Evolutionary conservation across 2,888 invertebrate genomes (phyloP).

Genomic region (Penaeus monodon): DNA sequence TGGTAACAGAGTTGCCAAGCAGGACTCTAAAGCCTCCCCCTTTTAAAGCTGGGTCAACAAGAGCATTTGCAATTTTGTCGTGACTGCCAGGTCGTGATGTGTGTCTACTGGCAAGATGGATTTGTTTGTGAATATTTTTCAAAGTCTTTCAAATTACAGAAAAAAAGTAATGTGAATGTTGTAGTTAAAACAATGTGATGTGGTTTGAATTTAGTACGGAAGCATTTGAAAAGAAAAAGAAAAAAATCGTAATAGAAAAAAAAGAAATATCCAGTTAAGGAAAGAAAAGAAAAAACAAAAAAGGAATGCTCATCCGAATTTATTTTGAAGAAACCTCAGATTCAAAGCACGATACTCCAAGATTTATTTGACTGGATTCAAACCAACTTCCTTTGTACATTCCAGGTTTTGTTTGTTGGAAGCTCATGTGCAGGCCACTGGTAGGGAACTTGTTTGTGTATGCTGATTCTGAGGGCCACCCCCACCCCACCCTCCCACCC

Average conservation of each 20-base stretch:
- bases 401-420: constrained; percentile 61
- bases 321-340: neutral
- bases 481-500: neutral
- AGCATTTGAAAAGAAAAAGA: constrained; percentile 2
- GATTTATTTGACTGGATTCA: constrained; percentile 33
- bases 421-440: constrained; percentile 60
- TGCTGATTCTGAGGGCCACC: constrained; percentile 40
- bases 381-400: constrained; percentile 56
- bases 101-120: constrained; percentile 35
- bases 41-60: too few species aligned
- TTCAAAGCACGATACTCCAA: too few species aligned
- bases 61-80: too few species aligned
- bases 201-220: constrained; percentile 48
- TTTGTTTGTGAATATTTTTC: constrained; percentile 38
- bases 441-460: constrained; percentile 50
- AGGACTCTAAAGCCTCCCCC: too few species aligned
- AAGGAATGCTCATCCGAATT: too few species aligned
- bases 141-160: constrained; percentile 48
- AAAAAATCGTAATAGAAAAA: neutral
- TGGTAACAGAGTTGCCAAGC: neutral
- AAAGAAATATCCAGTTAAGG: constrained; percentile 16
- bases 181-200: constrained; percentile 39
- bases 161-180: constrained; percentile 49
- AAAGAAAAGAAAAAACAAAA: neutral
- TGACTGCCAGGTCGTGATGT: too few species aligned